Evolutionary conservation across 2,113 vertebrate genomes (phyloP), one percentile per base, ranked within the genome.

Genomic region (Nothocercus nigrocapillus): DNA sequence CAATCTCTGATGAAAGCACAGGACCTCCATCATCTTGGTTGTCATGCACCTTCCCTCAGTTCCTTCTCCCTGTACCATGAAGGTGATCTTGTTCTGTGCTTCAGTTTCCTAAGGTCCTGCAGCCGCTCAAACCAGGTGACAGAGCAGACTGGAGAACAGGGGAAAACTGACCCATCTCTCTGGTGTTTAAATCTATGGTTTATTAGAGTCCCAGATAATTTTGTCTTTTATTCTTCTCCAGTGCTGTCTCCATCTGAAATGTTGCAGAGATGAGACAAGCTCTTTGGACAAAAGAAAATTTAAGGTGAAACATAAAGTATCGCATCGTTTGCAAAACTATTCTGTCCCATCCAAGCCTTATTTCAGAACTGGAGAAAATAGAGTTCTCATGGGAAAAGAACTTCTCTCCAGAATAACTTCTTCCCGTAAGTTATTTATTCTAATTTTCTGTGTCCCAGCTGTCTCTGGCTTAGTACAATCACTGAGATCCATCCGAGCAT

Each of bases 11-110:
- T 94, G 40, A 70, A 63, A 59, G 13, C 27, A 36, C 72, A 42
- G 12, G 24, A 27, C n/a, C 9, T 49, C 1, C 0, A 5, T 62
- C 63, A 66, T 11, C 14, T 18, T 1, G 0, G 2, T 47, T 73
- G 14, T 61, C 21, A 7, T 51, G 49, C 4, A 0, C 9, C 27
- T 30, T 15, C 30, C 25, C 5, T 32, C 34, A 62, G 47, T 58
- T 69, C 40, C 40, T 34, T 59, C 63, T 79, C 40, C 5, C 9
- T 6, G 0, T 30, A 13, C 62, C 49, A 68, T 42, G 38, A 87
- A 68, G 40, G 12, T 69, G 78, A 58, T 36, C 17, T 7, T 77
- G n/a, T 61, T 59, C 13, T 45, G 18, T 78, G 21, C 6, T 62
- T 75, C 69, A 47, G 58, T 5, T 38, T 92, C 17, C 44, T 90